Evolutionary conservation across 2,888 invertebrate species (phyloP).

Genomic region (Lepidocyrtinus sp.): DNA sequence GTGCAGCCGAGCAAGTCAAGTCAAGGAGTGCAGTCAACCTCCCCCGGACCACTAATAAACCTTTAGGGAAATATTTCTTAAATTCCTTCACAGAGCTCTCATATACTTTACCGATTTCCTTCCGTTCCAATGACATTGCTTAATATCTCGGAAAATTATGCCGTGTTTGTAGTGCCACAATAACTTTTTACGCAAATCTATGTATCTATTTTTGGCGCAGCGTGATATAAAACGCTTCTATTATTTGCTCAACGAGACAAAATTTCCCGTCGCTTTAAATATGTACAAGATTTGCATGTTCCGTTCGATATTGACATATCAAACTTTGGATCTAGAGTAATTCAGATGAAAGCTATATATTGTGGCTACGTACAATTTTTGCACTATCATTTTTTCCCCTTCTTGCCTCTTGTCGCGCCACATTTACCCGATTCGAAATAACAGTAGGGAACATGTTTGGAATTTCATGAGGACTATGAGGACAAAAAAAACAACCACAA

Average conservation of each 20-base stretch:
- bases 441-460: constrained; percentile 58
- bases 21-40: constrained; percentile 3
- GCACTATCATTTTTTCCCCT: constrained; percentile 1
- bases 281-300: constrained; percentile 5
- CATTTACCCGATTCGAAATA: constrained; percentile 59
- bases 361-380: background rate
- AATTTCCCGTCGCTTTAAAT: no score
- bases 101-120: background rate
- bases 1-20: background rate
- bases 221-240: background rate
- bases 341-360: constrained; percentile 9
- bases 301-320: constrained; percentile 12
- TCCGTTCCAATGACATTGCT: constrained; percentile 1
- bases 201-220: constrained; percentile 4
- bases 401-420: constrained; percentile 38
- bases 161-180: constrained; percentile 1
- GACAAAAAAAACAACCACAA: constrained; percentile 54
- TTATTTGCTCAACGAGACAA: background rate
- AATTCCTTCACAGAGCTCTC: no score
- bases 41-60: constrained; percentile 9
- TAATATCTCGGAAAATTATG: background rate
- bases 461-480: constrained; percentile 48
- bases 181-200: background rate
- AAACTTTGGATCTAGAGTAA: background rate
- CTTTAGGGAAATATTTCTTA: background rate